A percentile compares a stretch with the other conserved stretches of the same genome.
Conservation (phyloP, 1,140 invertebrate species). For the Magallana gigas region DNA sequence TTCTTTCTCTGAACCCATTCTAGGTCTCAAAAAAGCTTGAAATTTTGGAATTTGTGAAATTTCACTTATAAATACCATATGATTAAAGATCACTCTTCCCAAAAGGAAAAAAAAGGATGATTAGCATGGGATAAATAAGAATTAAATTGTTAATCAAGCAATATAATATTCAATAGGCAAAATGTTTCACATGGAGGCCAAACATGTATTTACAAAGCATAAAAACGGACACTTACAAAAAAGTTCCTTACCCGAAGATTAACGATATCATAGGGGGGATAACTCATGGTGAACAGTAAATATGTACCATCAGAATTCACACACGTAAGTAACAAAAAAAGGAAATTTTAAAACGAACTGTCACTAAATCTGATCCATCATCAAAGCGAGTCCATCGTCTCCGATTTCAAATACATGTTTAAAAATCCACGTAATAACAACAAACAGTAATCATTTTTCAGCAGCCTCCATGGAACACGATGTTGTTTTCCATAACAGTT, state of each 20-base stretch:
- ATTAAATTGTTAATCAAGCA: too few species aligned
- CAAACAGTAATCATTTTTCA: background rate
- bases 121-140: too few species aligned
- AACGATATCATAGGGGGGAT: slow-evolving; percentile 26
- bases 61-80: too few species aligned
- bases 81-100: too few species aligned
- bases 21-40: too few species aligned
- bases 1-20: too few species aligned
- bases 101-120: too few species aligned
- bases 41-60: too few species aligned
- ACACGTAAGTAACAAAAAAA: background rate
- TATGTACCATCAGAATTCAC: background rate
- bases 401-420: slow-evolving; percentile 12
- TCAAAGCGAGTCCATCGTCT: background rate
- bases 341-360: too few species aligned
- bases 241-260: slow-evolving; percentile 23
- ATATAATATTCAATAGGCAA: too few species aligned
- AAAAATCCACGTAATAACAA: background rate
- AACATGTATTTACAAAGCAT: background rate
- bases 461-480: background rate
- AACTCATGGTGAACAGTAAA: slow-evolving; percentile 25
- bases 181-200: background rate
- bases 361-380: background rate
- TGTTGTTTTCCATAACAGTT: too few species aligned
- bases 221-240: background rate